Conservation (phyloP, 2,797 vertebrate genomes). For the Acanthurus leucopareius region DNA sequence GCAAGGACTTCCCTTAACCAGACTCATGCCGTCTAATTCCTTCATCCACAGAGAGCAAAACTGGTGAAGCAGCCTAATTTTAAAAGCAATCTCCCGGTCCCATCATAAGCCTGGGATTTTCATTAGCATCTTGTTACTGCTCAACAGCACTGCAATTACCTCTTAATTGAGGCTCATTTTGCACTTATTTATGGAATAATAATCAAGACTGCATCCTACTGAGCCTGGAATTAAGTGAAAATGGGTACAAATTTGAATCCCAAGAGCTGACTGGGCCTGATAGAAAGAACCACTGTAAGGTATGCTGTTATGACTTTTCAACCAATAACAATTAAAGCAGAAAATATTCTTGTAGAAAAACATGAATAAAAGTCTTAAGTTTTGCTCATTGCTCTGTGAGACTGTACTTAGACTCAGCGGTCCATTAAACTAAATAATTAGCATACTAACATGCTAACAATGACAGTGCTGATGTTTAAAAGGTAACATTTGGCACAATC, state of each 20-base stretch:
- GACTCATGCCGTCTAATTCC: slow-evolving; percentile 39
- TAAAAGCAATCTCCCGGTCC: slow-evolving; percentile 64
- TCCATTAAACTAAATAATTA: background rate
- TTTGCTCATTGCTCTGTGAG: background rate
- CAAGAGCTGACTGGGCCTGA: background rate
- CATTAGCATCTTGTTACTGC: slow-evolving; percentile 73
- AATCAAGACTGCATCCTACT: slow-evolving; percentile 38
- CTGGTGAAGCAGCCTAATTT: slow-evolving; percentile 45
- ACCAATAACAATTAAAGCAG: background rate
- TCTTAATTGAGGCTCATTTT: slow-evolving; percentile 70
- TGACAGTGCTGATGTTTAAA: background rate
- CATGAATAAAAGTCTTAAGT: no score
- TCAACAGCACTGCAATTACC: slow-evolving; percentile 67
- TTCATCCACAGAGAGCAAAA: slow-evolving; percentile 40
- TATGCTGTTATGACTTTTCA: background rate
- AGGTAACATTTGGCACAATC: background rate
- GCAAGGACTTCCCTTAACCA: slow-evolving; percentile 39
- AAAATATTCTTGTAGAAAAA: no score
- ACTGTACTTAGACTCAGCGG: background rate
- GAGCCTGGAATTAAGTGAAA: slow-evolving; percentile 35
- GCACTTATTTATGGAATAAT: slow-evolving; percentile 67
- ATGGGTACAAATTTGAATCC: background rate
- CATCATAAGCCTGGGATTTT: slow-evolving; percentile 59
- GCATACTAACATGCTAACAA: background rate
- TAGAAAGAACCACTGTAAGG: background rate